Conservation (phyloP, 2,888 invertebrate species). For the Diabrotica balteata region DNA sequence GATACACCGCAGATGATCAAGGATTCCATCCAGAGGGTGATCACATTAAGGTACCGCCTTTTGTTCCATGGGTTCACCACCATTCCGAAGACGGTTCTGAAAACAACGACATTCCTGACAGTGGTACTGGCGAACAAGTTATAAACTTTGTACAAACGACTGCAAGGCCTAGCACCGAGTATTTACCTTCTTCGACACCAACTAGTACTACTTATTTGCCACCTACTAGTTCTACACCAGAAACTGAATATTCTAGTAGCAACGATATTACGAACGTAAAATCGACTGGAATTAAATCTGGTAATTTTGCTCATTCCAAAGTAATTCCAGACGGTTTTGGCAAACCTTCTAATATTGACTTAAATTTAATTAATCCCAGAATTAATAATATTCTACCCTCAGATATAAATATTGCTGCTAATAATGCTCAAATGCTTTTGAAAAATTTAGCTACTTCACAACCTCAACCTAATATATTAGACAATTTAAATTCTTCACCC, state of each 20-base stretch:
- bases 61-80: conserved; percentile 44
- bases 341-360: too few species aligned
- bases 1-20: conserved; percentile 62
- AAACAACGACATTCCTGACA: background rate
- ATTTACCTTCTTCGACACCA: conserved; percentile 5
- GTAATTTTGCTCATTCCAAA: too few species aligned
- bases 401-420: too few species aligned
- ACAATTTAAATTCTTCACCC: too few species aligned
- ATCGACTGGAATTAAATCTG: too few species aligned
- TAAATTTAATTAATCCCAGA: too few species aligned
- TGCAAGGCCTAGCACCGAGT: conserved; percentile 11
- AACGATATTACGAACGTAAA: too few species aligned
- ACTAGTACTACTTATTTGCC: conserved; percentile 14
- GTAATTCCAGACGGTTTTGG: too few species aligned
- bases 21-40: conserved; percentile 49
- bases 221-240: conserved; percentile 7
- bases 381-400: too few species aligned
- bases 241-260: background rate
- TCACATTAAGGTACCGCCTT: conserved; percentile 49
- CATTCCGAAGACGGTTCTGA: conserved; percentile 11
- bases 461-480: too few species aligned
- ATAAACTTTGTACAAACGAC: conserved; percentile 15
- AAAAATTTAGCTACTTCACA: too few species aligned
- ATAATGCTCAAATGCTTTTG: too few species aligned
- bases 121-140: background rate